These are phyloP conservation scores for Patella depressa DNA, from an alignment of 2,888 invertebrate genomes.

Conservation along the genomic window DNA sequence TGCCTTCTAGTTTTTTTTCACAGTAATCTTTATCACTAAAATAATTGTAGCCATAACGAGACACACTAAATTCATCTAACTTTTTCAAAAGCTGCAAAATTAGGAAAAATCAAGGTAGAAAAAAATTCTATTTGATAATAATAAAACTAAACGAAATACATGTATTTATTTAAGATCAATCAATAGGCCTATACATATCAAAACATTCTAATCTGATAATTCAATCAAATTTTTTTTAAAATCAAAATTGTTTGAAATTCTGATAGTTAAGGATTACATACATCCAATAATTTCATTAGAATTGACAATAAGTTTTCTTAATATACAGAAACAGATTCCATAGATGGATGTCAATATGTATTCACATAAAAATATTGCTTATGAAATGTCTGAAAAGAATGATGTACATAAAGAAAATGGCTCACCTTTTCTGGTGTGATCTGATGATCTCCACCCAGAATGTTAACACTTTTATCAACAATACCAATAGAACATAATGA, in stretches of 20 bases:
- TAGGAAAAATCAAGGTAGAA: neutral
- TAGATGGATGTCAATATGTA: too few species aligned
- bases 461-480: slow-evolving; percentile 76
- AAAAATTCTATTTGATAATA: neutral
- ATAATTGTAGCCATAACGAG: slow-evolving; percentile 8
- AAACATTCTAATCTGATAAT: too few species aligned
- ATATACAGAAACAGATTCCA: too few species aligned
- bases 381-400: too few species aligned
- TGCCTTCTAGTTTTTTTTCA: slow-evolving; percentile 25
- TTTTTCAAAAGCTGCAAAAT: slow-evolving; percentile 36
- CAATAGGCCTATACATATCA: too few species aligned
- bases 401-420: neutral
- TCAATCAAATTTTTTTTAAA: too few species aligned
- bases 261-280: too few species aligned
- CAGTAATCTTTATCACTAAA: slow-evolving; percentile 46
- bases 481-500: slow-evolving; percentile 77
- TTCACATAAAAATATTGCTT: too few species aligned
- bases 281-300: neutral
- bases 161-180: neutral
- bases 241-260: too few species aligned
- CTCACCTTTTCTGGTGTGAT: slow-evolving; percentile 57
- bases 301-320: neutral
- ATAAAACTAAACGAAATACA: neutral
- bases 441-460: slow-evolving; percentile 66
- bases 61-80: slow-evolving; percentile 31